These are phyloP conservation scores for Mellivora capensis DNA, from an alignment of 2,113 vertebrate species.

Conservation along the genomic window DNA sequence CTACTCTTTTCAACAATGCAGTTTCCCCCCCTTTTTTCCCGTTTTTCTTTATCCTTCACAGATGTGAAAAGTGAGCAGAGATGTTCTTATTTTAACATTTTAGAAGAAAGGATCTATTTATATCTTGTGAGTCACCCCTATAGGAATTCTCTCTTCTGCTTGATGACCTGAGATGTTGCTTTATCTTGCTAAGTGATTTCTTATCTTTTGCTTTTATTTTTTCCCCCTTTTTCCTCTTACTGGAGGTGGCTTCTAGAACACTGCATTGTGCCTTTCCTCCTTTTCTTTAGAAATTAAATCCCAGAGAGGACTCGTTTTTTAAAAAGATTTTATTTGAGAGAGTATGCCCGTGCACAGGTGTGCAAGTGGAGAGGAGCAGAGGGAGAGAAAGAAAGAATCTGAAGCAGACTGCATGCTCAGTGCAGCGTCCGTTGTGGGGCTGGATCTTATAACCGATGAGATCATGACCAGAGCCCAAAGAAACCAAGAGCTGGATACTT, in stretches of 20 bases:
- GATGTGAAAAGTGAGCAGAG: not conserved
- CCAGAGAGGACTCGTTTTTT: not conserved
- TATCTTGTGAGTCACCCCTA: not conserved
- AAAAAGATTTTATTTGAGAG: not conserved
- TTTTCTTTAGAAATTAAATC: not conserved
- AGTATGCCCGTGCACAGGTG: fast-evolving
- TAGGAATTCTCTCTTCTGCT: not conserved
- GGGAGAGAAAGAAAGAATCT: not conserved
- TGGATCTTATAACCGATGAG: not conserved
- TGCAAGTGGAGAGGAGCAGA: not conserved
- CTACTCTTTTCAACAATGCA: not conserved
- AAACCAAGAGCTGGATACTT: not conserved
- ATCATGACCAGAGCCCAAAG: not conserved
- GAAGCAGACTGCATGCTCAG: not conserved
- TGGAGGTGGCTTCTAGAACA: not conserved
- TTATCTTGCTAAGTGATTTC: not conserved
- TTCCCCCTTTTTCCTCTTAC: not conserved
- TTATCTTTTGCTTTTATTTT: not conserved
- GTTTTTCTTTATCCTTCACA: not conserved
- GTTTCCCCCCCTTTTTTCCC: not conserved
- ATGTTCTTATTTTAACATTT: not conserved
- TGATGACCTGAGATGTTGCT: not conserved
- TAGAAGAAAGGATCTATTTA: not conserved
- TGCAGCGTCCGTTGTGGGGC: not conserved
- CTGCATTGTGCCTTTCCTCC: not conserved